Evolutionary conservation across 1,140 invertebrate genomes (phyloP), one percentile per base, ranked within the genome.

Genomic region (Lerema accius): DNA sequence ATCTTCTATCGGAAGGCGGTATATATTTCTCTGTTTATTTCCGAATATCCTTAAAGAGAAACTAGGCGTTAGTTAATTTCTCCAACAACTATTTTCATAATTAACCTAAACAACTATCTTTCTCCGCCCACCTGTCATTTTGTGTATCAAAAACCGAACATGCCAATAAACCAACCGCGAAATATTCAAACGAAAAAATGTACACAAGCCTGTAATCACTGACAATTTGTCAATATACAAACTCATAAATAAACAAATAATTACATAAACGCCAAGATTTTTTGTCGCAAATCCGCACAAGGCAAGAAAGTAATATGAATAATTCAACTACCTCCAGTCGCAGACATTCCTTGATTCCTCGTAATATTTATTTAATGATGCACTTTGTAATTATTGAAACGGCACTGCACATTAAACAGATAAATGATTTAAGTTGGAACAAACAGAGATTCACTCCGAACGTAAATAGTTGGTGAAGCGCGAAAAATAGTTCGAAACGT

Each of bases 311-410:
- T 65, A 50, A 43, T 16, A 70, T 67, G 46, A 63, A 70, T 67
- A 65, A 69, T 73, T 40, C 49, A 73, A 66, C 56, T 67, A 70
- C 71, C 71, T 73, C 61, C 56, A 66, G 69, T 72, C 46, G 49
- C 50, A 46, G 32, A 62, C 62, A 73, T 73, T 73, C 68, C 59
- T 60, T 35, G 14, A 73, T 73, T 73, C 68, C 59, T 60, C 45
- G 14, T 43, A 32, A 56, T 56, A 49, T 56, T 53, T 61, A 39
- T 50, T 45, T 23, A 53, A 63, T 17, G 39, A 50, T 63, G 32
- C 60, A 63, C 67, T 50, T 50, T 58, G 49, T 26, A 55, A 62
- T 58, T 49, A 40, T 53, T 45, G 32, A 32, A 58, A 51, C 63
- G 43, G 6, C 45, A 59, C 50, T 42, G 19, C 51, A 55, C 53